phyloP scores from a whole-genome alignment of 2,797 vertebrate genomes.

The Helarctos malayanus region DNA sequence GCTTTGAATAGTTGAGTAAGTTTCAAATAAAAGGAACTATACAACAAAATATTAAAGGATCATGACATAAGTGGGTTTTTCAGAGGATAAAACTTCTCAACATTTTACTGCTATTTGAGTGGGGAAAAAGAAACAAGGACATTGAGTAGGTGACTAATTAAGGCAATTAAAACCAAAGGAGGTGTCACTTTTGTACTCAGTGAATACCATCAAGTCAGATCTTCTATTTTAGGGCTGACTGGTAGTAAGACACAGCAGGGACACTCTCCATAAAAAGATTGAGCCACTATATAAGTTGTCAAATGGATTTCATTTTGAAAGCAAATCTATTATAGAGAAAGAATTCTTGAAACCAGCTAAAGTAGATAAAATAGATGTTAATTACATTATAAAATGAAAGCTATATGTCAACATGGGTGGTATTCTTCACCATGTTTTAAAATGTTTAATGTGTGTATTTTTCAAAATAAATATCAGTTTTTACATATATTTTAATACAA shows the following conservation, averaged over 20 bases:
- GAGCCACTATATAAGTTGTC: constrained; percentile 59
- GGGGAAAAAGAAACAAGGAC: background rate
- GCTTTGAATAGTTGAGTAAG: background rate
- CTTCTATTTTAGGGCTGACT: constrained; percentile 67
- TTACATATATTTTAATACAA: background rate
- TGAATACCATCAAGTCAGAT: background rate
- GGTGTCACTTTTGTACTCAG: constrained; percentile 67
- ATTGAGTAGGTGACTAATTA: constrained; percentile 67
- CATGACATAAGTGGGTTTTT: constrained; percentile 32
- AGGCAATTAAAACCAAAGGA: constrained; percentile 70
- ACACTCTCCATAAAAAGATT: background rate
- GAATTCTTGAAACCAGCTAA: constrained; percentile 17
- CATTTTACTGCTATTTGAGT: constrained; percentile 40
- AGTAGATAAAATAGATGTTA: constrained; percentile 51
- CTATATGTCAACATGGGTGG: background rate
- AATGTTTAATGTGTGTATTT: background rate
- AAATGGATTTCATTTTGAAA: constrained; percentile 73
- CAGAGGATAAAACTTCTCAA: constrained; percentile 34
- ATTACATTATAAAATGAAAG: background rate
- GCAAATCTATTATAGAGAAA: constrained; percentile 27
- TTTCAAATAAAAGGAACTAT: constrained; percentile 40
- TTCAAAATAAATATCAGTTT: background rate
- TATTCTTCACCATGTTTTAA: background rate
- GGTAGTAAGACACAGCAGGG: constrained; percentile 69
- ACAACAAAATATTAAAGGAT: background rate